Evolutionary conservation across 2,888 invertebrate species (phyloP), one percentile per base, ranked within the genome.

Genomic region (Melieria crassipennis): DNA sequence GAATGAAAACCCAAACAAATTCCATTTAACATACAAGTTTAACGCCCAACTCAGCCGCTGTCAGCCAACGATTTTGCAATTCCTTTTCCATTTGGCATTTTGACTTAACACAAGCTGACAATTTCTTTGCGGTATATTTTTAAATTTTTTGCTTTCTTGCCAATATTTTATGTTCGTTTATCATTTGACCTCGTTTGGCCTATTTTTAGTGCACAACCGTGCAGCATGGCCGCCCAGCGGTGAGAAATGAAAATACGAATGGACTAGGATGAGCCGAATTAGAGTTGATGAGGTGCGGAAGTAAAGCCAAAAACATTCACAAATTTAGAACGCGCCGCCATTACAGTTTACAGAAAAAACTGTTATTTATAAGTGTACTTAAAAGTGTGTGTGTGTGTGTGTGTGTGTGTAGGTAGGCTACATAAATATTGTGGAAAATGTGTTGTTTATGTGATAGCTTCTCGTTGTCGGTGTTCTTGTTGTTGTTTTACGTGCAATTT

Each of bases 391-490:
- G 30, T 30, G 30, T 30, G 30, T 30, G 10, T 50, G 10, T 50
- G 10, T 50, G 10, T 50, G 52, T 10, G 2, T 50, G 52, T n/a
- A n/a, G 52, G 52, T n/a, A 30, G 30, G 30, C 30, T 30, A 30
- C 30, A 30, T 30, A 45, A 58, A 13, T 46, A n/a, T 45, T 11
- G 60, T 60, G 60, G 11, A 43, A 11, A 7, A 7, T 16, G 69
- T 69, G 65, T 71, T 62, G 66, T 69, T 73, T 71, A 60, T 71
- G 68, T 69, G 71, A 62, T 48, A 67, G 42, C 70, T 64, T 48
- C 55, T 30, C 64, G 56, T 52, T 63, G 48, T 52, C 16, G 16
- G 10, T 43, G 5, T 13, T 55, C 42, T 7, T 16, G 7, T 43
- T 47, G 6, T 16, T 6, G 42, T 47, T 50, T 30, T 58, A 7